Conservation (phyloP, 2,888 invertebrate genomes). For the Drosophila subsilvestris region DNA sequence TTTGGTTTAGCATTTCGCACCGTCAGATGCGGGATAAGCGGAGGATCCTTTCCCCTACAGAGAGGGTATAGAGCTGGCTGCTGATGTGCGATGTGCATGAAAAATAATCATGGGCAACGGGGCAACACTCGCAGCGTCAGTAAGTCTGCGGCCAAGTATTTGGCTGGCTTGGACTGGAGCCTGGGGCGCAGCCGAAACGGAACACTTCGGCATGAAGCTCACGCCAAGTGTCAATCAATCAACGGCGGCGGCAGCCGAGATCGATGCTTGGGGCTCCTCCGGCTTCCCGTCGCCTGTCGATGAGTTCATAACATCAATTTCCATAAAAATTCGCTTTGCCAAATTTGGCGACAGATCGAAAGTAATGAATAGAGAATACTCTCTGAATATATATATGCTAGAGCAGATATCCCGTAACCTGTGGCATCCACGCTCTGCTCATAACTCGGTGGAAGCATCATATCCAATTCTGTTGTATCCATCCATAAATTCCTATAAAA, state of each 20-base stretch:
- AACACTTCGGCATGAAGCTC: conserved; percentile 60
- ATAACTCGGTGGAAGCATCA: not conserved
- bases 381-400: not conserved
- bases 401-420: conserved; percentile 10
- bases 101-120: conserved; percentile 64
- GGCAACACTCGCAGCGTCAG: conserved; percentile 66
- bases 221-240: conserved; percentile 74
- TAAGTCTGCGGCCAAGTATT: conserved; percentile 68
- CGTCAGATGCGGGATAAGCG: not conserved
- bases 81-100: conserved; percentile 74
- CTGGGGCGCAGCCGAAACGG: conserved; percentile 4
- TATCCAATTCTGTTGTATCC: not conserved
- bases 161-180: conserved; percentile 15
- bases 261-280: conserved; percentile 36
- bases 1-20: not conserved
- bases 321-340: conserved; percentile 57
- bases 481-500: conserved; percentile 22
- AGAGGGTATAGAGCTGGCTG: conserved; percentile 12
- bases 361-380: conserved; percentile 32
- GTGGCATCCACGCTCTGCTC: conserved; percentile 5
- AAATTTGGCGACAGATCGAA: conserved; percentile 25
- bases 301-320: conserved; percentile 75
- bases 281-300: conserved; percentile 46
- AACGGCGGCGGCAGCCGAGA: conserved; percentile 23
- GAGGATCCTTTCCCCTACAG: not conserved